Percentiles rank a stretch among this genome's conserved stretches.
These are phyloP conservation scores for Pecten maximus DNA, from an alignment of 2,888 invertebrate genomes.

Conservation along the genomic window DNA sequence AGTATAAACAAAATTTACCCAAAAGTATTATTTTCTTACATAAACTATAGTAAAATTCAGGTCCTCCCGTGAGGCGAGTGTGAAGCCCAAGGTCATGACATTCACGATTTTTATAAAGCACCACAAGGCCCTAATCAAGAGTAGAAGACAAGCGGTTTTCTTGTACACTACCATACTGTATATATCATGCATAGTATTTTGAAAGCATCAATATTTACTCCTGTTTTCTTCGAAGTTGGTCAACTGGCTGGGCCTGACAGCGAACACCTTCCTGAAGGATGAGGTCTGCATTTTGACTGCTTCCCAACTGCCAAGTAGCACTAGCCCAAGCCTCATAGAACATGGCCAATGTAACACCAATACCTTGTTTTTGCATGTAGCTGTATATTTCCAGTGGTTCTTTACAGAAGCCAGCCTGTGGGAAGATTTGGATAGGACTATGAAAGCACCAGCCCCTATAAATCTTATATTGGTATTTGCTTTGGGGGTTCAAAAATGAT, in stretches of 20 bases:
- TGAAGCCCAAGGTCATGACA: too few relatives aligned
- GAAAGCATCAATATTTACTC: conserved; percentile 68
- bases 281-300: conserved; percentile 91
- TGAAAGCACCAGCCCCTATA: neutral
- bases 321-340: conserved; percentile 96
- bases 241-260: conserved; percentile 90
- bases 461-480: too few relatives aligned
- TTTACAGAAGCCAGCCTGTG: conserved; percentile 80
- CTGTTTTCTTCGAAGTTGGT: conserved; percentile 84
- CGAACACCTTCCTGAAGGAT: conserved; percentile 91
- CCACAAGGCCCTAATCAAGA: too few relatives aligned
- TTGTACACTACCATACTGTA: neutral
- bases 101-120: too few relatives aligned
- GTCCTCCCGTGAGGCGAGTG: too few relatives aligned
- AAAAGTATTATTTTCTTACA: too few relatives aligned
- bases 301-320: conserved; percentile 91
- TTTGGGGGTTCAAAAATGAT: too few relatives aligned
- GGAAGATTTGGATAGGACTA: neutral
- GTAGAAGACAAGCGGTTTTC: neutral
- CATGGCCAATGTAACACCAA: conserved; percentile 91
- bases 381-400: conserved; percentile 87
- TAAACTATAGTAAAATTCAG: too few relatives aligned
- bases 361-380: conserved; percentile 90
- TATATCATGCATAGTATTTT: too few relatives aligned
- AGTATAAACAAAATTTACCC: too few relatives aligned